Evolutionary conservation across 2,113 vertebrate genomes (phyloP).

Genomic region (Gila orcuttii): DNA sequence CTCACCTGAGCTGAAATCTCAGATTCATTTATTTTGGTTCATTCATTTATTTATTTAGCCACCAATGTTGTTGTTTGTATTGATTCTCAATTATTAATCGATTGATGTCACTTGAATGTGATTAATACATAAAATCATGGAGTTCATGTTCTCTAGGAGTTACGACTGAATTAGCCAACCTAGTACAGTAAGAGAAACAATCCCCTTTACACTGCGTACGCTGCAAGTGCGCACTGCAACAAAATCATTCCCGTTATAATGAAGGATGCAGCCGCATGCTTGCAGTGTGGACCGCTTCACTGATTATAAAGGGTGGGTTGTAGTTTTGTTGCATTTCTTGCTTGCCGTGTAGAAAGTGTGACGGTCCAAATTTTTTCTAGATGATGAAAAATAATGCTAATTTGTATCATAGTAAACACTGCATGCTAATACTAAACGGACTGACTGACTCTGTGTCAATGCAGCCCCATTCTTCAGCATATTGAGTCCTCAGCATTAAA

Average conservation of each 20-base stretch:
- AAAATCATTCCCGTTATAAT: not conserved
- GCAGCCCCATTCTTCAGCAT: not conserved
- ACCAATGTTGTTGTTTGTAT: not conserved
- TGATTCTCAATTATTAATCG: not conserved
- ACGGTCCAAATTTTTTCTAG: not conserved
- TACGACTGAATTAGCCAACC: not conserved
- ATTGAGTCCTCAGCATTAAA: slow-evolving; percentile 1
- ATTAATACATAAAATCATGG: not conserved
- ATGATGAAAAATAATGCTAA: not conserved
- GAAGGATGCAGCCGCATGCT: not conserved
- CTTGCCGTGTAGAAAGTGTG: not conserved
- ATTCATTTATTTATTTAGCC: not conserved
- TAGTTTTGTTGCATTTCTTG: not conserved
- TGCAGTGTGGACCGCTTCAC: not conserved
- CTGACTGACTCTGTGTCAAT: not conserved
- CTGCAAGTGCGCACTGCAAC: not conserved
- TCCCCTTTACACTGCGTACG: not conserved
- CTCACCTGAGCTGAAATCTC: not conserved
- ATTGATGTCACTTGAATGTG: not conserved
- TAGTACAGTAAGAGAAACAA: not conserved
- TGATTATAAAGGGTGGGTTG: not conserved
- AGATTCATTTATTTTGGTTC: not conserved
- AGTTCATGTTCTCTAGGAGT: not conserved
- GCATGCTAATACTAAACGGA: not conserved
- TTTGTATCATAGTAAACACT: not conserved